Conservation (phyloP, 2,113 vertebrate species). For the Trichechus manatus region DNA sequence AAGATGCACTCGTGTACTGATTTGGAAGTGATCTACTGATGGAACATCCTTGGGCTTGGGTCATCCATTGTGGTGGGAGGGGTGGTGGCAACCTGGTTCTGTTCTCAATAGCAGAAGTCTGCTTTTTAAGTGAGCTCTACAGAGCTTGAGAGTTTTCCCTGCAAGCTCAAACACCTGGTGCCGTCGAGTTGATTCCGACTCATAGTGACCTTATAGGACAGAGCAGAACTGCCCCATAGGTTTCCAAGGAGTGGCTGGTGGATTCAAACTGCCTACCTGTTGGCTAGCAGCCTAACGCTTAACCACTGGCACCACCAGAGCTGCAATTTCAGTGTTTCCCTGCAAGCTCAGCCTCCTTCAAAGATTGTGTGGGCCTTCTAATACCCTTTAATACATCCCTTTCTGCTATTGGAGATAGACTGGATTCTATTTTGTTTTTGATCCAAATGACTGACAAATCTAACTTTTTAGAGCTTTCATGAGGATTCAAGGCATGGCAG, state of each 20-base stretch:
- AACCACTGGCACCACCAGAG: too few species aligned
- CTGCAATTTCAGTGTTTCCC: neutral
- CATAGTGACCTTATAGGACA: too few species aligned
- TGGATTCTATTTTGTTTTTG: neutral
- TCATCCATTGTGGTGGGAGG: neutral
- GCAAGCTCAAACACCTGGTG: too few species aligned
- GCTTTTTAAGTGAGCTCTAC: neutral
- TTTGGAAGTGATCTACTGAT: neutral
- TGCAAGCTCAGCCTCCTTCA: neutral
- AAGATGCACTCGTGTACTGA: neutral
- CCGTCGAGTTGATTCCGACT: too few species aligned
- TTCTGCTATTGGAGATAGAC: neutral
- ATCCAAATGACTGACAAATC: neutral
- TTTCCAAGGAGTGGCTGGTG: too few species aligned
- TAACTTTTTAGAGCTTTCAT: neutral
- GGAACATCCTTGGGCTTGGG: neutral
- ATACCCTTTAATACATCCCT: neutral
- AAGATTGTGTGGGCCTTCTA: neutral
- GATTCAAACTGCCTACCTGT: too few species aligned
- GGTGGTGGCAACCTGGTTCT: neutral
- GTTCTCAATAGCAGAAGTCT: neutral
- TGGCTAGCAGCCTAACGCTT: too few species aligned
- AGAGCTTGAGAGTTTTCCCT: neutral
- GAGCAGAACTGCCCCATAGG: too few species aligned
- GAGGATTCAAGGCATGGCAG: neutral